A percentile compares a stretch with the other conserved stretches of the same genome.
These are phyloP conservation scores for Aporophyla lueneburgensis DNA, from an alignment of 2,888 invertebrate species.

Conservation along the genomic window DNA sequence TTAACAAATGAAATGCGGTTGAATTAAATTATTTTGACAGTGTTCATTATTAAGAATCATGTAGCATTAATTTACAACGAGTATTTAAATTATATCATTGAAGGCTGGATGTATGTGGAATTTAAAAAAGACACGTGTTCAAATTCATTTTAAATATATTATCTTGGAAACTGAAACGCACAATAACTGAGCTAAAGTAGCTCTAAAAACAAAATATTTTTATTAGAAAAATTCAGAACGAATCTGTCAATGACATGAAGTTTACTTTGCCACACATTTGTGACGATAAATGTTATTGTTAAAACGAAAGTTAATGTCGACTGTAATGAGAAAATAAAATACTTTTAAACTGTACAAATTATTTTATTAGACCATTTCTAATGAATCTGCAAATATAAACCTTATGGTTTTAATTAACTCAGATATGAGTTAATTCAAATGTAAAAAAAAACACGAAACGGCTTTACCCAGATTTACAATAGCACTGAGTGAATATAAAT, in stretches of 20 bases:
- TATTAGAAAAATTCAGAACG: constrained; percentile 14
- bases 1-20: constrained; percentile 64
- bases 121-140: constrained; percentile 46
- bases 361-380: constrained; percentile 35
- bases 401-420: background rate
- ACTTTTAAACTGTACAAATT: constrained; percentile 66
- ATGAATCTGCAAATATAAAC: background rate
- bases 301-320: constrained; percentile 74
- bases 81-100: constrained; percentile 51
- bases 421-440: background rate
- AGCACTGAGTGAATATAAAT: background rate
- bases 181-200: constrained; percentile 32
- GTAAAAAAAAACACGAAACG: background rate
- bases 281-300: constrained; percentile 65
- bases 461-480: background rate
- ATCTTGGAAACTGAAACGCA: constrained; percentile 16
- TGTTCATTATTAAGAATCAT: constrained; percentile 43
- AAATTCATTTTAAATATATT: constrained; percentile 5
- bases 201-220: constrained; percentile 14
- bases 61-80: constrained; percentile 62
- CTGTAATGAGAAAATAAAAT: constrained; percentile 85
- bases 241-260: constrained; percentile 27
- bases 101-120: constrained; percentile 29
- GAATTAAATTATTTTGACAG: constrained; percentile 59
- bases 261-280: constrained; percentile 39